phyloP scores from a whole-genome alignment of 2,797 vertebrate genomes.

The Limnodromus scolopaceus region DNA sequence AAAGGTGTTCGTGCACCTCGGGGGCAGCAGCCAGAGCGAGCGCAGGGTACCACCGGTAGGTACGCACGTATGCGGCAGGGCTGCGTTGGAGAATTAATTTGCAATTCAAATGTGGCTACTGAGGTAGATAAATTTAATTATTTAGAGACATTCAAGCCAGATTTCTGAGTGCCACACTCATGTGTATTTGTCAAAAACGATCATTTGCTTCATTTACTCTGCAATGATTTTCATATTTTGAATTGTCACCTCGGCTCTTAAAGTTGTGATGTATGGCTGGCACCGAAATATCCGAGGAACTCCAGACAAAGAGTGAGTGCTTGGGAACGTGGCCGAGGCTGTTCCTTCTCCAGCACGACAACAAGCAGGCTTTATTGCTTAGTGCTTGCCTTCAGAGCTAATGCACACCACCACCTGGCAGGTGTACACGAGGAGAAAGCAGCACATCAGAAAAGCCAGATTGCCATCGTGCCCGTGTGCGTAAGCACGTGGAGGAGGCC shows the following conservation, averaged over 20 bases:
- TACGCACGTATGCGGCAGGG: fast-evolving
- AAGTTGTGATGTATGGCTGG: conserved; percentile 61
- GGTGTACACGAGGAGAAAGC: background rate
- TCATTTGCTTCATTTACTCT: conserved; percentile 71
- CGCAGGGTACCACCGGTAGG: background rate
- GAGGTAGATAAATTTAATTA: conserved; percentile 73
- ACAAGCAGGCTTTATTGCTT: conserved; percentile 7
- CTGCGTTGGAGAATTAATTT: conserved; percentile 49
- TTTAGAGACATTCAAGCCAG: conserved; percentile 66
- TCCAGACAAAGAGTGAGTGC: conserved; percentile 50
- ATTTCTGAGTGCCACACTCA: conserved; percentile 61
- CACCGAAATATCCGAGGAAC: conserved; percentile 31
- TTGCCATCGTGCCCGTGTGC: background rate
- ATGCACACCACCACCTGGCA: conserved; percentile 21
- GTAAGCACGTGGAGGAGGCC: background rate
- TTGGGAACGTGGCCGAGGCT: background rate
- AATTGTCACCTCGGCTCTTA: conserved; percentile 53
- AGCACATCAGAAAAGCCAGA: background rate
- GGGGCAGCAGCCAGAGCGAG: background rate
- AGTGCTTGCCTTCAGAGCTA: background rate
- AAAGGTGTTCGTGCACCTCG: background rate
- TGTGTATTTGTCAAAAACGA: conserved; percentile 68
- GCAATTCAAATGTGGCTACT: conserved; percentile 63
- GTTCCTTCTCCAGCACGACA: conserved; percentile 10
- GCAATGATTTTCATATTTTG: conserved; percentile 60